phyloP scores from a whole-genome alignment of 35 echinoderm and acorn worm genomes.

The Acanthaster planci region DNA sequence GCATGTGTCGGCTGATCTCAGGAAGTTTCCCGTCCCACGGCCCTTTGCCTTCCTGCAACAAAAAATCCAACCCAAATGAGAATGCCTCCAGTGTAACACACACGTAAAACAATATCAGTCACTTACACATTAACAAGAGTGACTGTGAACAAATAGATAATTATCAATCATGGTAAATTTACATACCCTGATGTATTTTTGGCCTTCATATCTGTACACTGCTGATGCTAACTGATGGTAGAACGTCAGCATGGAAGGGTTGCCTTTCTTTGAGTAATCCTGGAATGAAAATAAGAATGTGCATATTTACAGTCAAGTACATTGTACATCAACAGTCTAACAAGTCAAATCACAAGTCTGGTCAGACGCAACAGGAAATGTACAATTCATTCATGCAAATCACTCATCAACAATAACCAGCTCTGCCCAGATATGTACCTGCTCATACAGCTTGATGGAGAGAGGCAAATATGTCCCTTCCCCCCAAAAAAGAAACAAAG shows the following conservation, averaged over 20 bases:
- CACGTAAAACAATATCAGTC: neutral
- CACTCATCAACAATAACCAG: too few species aligned
- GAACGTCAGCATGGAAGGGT: constrained; percentile 10
- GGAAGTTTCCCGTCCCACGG: constrained; percentile 81
- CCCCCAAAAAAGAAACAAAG: too few species aligned
- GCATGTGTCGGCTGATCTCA: constrained; percentile 55
- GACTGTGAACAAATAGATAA: neutral
- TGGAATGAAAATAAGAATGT: neutral
- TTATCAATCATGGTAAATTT: neutral
- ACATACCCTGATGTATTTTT: constrained; percentile 63
- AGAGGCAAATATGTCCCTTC: too few species aligned
- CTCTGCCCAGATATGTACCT: too few species aligned
- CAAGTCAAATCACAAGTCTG: too few species aligned
- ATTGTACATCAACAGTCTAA: too few species aligned
- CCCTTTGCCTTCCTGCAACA: constrained; percentile 45
- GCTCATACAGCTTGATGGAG: too few species aligned
- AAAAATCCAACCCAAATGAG: too few species aligned
- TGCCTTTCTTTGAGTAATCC: neutral
- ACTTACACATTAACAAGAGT: neutral
- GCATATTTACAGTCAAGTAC: too few species aligned
- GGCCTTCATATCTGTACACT: constrained; percentile 75
- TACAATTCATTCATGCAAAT: too few species aligned
- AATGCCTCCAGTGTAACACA: too few species aligned
- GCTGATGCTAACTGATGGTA: constrained; percentile 72
- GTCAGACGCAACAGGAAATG: too few species aligned